Evolutionary conservation across 1,140 invertebrate genomes (phyloP).

Genomic region (Luehdorfia chinensis): DNA sequence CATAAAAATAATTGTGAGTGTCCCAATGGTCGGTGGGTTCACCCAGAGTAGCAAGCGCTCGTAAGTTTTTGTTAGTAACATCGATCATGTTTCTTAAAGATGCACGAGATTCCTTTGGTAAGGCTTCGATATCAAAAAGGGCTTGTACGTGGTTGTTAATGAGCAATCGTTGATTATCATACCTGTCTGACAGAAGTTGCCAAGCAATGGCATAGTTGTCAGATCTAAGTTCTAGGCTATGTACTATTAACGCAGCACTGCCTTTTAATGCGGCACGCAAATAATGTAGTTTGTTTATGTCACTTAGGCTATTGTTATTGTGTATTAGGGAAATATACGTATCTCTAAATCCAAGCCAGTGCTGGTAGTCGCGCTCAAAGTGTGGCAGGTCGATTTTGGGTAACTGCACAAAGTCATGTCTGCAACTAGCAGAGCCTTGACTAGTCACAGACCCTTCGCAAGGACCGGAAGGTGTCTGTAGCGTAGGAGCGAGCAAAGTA

Average conservation of each 20-base stretch:
- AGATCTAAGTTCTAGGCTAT: constrained; percentile 20
- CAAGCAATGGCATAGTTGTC: constrained; percentile 31
- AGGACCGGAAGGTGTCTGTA: neutral
- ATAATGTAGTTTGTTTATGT: constrained; percentile 31
- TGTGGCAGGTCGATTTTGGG: constrained; percentile 16
- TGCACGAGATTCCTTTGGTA: constrained; percentile 23
- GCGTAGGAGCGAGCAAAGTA: neutral
- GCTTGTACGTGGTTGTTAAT: constrained; percentile 26
- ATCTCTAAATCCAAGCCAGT: constrained; percentile 20
- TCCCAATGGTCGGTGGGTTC: too few relatives aligned
- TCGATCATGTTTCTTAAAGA: constrained; percentile 28
- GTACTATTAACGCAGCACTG: constrained; percentile 20
- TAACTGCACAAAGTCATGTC: neutral
- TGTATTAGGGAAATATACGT: constrained; percentile 23
- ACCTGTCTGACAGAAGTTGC: constrained; percentile 27
- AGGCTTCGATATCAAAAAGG: constrained; percentile 22
- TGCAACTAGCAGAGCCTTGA: neutral
- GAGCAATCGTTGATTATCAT: constrained; percentile 27
- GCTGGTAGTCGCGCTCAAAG: constrained; percentile 10
- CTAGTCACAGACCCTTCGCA: neutral
- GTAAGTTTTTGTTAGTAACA: too few relatives aligned
- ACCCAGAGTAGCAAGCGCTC: constrained; percentile 25
- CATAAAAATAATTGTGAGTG: constrained; percentile 24
- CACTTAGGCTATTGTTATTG: constrained; percentile 17
- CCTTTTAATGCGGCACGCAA: constrained; percentile 23